phyloP scores from a whole-genome alignment of 37 sponge, comb jelly and placozoan species.

The Geodia barretti region DNA sequence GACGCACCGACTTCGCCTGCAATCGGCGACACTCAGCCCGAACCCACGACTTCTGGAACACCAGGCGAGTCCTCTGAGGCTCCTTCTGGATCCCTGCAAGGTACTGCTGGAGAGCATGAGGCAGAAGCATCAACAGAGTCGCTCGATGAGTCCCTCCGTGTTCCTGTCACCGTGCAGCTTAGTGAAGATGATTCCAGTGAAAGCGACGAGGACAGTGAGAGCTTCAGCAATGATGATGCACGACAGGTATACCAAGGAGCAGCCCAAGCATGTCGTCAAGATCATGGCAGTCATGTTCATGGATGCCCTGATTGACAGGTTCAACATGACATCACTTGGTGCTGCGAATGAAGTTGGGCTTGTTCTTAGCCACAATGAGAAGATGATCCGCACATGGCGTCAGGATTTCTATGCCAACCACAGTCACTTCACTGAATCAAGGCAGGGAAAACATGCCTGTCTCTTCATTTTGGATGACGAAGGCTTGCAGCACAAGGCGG shows the following conservation, averaged over 20 bases:
- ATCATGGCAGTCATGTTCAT: not conserved
- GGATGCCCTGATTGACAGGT: not conserved
- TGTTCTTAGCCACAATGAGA: not conserved
- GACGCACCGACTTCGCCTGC: too few species aligned
- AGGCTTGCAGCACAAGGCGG: not conserved
- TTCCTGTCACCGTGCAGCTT: not conserved
- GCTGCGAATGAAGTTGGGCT: not conserved
- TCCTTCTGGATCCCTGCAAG: too few species aligned
- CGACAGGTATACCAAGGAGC: not conserved
- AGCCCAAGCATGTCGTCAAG: not conserved
- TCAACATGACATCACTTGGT: not conserved
- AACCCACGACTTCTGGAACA: too few species aligned
- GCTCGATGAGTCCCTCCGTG: not conserved
- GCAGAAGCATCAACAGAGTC: not conserved
- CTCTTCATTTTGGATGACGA: not conserved
- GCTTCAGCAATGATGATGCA: not conserved
- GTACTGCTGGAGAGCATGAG: not conserved
- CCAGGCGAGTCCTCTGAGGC: too few species aligned
- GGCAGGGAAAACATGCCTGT: not conserved
- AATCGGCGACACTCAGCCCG: too few species aligned
- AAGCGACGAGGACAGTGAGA: not conserved
- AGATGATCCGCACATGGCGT: not conserved
- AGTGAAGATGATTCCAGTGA: not conserved
- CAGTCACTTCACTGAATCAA: not conserved
- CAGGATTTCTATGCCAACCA: not conserved